A percentile compares a stretch with the other conserved stretches of the same genome.
phyloP scores from a whole-genome alignment of 1,140 invertebrate species.

The Euschistus heros region DNA sequence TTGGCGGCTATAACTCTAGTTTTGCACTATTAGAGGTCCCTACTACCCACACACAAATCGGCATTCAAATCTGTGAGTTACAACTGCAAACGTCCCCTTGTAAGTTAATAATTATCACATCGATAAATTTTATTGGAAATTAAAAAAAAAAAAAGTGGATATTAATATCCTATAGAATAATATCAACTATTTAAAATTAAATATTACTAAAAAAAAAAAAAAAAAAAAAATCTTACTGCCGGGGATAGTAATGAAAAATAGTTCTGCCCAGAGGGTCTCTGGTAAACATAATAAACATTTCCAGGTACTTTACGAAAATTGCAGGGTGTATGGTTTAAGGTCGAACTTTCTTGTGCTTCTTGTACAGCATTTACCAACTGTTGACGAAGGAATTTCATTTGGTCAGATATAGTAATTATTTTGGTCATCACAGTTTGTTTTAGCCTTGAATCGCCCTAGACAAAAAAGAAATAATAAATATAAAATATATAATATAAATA shows the following conservation, averaged over 20 bases:
- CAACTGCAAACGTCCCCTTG: too few relatives aligned
- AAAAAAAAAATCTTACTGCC: constrained; percentile 38
- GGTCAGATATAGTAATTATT: constrained; percentile 54
- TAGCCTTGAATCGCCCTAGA: constrained; percentile 48
- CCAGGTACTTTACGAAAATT: constrained; percentile 63
- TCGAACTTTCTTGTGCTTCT: constrained; percentile 46
- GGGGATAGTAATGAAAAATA: constrained; percentile 67
- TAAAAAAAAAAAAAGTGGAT: too few relatives aligned
- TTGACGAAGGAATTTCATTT: constrained; percentile 52
- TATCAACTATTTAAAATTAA: too few relatives aligned
- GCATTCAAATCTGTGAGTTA: too few relatives aligned
- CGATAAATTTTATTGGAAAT: too few relatives aligned
- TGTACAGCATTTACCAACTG: constrained; percentile 51
- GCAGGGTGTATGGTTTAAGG: constrained; percentile 54
- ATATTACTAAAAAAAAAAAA: too few relatives aligned
- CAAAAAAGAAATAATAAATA: constrained; percentile 24
- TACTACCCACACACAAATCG: too few relatives aligned
- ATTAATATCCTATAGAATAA: too few relatives aligned
- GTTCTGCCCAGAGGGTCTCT: constrained; percentile 46
- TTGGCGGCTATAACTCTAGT: too few relatives aligned
- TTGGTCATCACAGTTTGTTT: constrained; percentile 49
- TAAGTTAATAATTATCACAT: too few relatives aligned
- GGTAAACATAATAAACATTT: constrained; percentile 58
- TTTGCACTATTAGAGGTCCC: too few relatives aligned
- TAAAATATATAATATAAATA: too few relatives aligned